Percentiles rank a stretch among this genome's conserved stretches.
Conservation (phyloP, 2,797 vertebrate species). For the Ispidina picta region DNA sequence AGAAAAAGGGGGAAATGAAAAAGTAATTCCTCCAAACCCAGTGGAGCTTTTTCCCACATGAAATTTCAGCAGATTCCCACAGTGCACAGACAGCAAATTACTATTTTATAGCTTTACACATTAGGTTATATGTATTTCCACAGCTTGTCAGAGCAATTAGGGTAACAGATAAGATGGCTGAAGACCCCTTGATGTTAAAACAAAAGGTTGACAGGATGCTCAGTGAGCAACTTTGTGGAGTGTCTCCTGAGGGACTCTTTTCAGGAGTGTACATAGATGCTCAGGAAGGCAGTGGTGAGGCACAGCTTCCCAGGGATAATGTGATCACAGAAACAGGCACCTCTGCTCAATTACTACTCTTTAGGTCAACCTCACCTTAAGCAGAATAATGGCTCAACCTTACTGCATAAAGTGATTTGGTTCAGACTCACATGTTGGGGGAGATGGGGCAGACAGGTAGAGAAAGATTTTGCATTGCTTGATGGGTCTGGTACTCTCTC, state of each 20-base stretch:
- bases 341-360: neutral
- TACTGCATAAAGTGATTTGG: neutral
- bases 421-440: neutral
- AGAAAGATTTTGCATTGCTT: neutral
- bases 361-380: neutral
- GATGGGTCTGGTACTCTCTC: neutral
- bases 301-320: fast-evolving
- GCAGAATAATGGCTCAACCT: neutral
- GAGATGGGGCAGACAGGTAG: neutral
- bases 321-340: fast-evolving
- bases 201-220: slow-evolving; percentile 6
- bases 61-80: slow-evolving; percentile 29
- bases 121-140: slow-evolving; percentile 21
- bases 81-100: neutral
- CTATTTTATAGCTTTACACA: slow-evolving; percentile 53
- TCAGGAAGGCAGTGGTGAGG: neutral
- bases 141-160: slow-evolving; percentile 47
- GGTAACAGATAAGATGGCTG: slow-evolving; percentile 43
- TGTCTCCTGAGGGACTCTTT: neutral
- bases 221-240: neutral
- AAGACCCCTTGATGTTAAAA: slow-evolving; percentile 41
- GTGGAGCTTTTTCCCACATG: neutral
- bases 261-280: neutral
- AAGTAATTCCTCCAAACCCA: neutral
- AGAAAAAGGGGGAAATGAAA: neutral